Evolutionary conservation across 1,140 invertebrate genomes (phyloP).

Genomic region (Trichomalopsis sarcophagae): DNA sequence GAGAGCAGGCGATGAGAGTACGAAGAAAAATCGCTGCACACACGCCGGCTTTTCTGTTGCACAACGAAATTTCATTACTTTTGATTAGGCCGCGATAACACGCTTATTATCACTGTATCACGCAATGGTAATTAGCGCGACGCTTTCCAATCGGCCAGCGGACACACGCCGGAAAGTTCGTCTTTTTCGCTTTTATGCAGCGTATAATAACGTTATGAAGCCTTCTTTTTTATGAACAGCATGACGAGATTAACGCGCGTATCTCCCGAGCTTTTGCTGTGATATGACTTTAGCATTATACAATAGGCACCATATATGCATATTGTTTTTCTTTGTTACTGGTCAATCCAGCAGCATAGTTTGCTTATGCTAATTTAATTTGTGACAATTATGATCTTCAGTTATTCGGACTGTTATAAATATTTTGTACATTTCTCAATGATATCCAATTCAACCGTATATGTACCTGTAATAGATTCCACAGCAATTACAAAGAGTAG

Average conservation of each 20-base stretch:
- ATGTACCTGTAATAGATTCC: too few relatives aligned
- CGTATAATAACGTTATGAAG: conserved; percentile 7
- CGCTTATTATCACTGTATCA: conserved; percentile 30
- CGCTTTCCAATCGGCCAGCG: background rate
- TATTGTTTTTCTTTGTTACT: background rate
- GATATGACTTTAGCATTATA: too few relatives aligned
- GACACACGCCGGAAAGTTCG: background rate
- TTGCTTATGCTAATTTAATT: too few relatives aligned
- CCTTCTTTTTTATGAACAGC: background rate
- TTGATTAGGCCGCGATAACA: conserved; percentile 25
- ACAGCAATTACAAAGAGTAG: too few relatives aligned
- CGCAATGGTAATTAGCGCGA: conserved; percentile 45
- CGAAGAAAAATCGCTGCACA: background rate
- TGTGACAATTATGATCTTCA: too few relatives aligned
- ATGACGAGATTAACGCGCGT: background rate
- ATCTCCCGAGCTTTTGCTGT: too few relatives aligned
- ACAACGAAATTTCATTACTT: conserved; percentile 43
- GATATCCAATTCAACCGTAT: too few relatives aligned
- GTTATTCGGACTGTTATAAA: too few relatives aligned
- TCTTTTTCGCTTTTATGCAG: background rate
- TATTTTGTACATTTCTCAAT: too few relatives aligned
- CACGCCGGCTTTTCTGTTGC: conserved; percentile 28
- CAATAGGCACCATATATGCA: background rate
- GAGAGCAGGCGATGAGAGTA: background rate
- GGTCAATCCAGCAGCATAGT: too few relatives aligned